Conservation (phyloP, 2,888 invertebrate genomes). For the Chymomyza amoena region DNA sequence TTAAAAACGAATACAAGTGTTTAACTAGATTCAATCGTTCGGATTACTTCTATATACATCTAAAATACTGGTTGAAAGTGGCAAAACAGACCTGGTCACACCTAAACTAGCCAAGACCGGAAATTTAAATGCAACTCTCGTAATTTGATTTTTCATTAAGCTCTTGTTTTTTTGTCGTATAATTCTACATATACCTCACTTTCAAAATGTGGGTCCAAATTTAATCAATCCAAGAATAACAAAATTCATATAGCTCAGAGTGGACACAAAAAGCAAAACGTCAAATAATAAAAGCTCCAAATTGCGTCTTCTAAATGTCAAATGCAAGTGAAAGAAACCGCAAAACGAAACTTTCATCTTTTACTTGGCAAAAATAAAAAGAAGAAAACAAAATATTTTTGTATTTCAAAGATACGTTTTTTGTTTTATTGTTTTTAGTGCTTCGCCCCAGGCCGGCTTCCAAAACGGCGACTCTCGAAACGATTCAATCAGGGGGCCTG, state of each 20-base stretch:
- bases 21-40: too few species aligned
- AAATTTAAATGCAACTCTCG: background rate
- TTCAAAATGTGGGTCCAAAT: background rate
- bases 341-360: conserved; percentile 45
- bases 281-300: background rate
- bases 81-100: too few species aligned
- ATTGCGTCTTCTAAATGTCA: conserved; percentile 45
- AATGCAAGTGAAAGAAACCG: conserved; percentile 37
- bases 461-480: conserved; percentile 27
- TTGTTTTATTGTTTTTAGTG: background rate
- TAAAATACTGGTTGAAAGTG: too few species aligned
- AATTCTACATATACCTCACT: too few species aligned
- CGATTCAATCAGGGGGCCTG: conserved; percentile 43
- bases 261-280: background rate
- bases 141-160: too few species aligned
- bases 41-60: too few species aligned
- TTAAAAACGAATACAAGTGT: too few species aligned
- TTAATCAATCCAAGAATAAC: background rate
- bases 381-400: conserved; percentile 11
- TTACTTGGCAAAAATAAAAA: conserved; percentile 20
- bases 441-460: background rate
- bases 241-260: background rate
- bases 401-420: conserved; percentile 14
- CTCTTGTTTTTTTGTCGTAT: too few species aligned
- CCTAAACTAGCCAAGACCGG: too few species aligned